Evolutionary conservation across 2,113 vertebrate genomes (phyloP).

Genomic region (Callaeas wilsoni): DNA sequence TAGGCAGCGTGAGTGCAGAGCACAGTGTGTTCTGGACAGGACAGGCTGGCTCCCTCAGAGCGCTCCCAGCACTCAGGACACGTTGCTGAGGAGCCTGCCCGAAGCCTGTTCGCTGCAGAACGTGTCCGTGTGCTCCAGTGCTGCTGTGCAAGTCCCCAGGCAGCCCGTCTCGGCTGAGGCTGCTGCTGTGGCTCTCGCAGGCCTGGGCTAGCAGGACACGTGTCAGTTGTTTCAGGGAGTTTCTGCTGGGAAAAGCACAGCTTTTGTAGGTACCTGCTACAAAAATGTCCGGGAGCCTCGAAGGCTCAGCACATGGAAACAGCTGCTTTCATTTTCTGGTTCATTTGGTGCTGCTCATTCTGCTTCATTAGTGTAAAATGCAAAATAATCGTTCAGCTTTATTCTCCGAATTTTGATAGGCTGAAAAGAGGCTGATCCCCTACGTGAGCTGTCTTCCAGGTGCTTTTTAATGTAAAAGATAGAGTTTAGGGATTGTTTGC

Average conservation of each 20-base stretch:
- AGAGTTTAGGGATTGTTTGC: not conserved
- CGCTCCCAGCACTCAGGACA: accelerated
- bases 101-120: accelerated
- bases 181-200: not conserved
- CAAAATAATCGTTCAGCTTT: not conserved
- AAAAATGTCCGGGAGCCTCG: not conserved
- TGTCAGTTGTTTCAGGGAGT: not conserved
- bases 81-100: not conserved
- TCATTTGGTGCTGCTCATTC: not conserved
- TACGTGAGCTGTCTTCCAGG: not conserved
- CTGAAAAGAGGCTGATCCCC: not conserved
- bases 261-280: not conserved
- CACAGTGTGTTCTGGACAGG: not conserved
- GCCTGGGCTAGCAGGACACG: not conserved
- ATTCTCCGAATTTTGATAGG: not conserved
- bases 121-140: not conserved
- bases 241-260: not conserved
- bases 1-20: accelerated
- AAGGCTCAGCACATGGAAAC: not conserved
- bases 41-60: not conserved
- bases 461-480: not conserved
- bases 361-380: not conserved
- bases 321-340: not conserved
- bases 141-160: not conserved
- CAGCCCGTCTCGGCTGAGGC: not conserved